Evolutionary conservation across 2,888 invertebrate genomes (phyloP).

Genomic region (Zelleria hepariella): DNA sequence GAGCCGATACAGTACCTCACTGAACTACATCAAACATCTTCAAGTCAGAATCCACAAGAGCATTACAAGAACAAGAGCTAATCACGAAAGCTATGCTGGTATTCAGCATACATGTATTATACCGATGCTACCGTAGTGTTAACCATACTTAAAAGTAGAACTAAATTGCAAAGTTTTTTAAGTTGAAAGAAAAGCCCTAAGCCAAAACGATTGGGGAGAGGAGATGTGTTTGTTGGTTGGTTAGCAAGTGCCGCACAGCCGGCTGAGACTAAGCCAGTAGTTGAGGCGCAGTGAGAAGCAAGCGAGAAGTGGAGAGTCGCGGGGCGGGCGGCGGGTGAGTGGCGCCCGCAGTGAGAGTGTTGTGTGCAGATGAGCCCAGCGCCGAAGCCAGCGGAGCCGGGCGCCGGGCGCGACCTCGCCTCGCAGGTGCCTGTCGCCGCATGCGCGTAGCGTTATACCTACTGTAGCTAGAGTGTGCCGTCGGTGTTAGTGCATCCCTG

Average conservation of each 20-base stretch:
- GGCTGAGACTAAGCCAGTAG: too few relatives aligned
- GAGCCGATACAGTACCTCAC: background rate
- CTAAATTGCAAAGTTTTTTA: background rate
- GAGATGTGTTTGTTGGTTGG: too few relatives aligned
- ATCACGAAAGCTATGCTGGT: background rate
- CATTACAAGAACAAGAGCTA: background rate
- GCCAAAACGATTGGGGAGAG: background rate
- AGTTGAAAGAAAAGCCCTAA: background rate
- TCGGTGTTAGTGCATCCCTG: conserved; percentile 66
- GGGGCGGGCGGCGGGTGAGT: conserved; percentile 45
- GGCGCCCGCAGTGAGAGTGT: conserved; percentile 56
- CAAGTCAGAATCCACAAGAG: background rate
- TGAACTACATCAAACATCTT: background rate
- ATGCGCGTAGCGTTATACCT: conserved; percentile 39
- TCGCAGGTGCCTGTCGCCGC: conserved; percentile 22
- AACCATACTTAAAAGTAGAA: background rate
- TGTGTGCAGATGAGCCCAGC: conserved; percentile 70
- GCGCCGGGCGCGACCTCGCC: conserved; percentile 10
- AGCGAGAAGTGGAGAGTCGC: conserved; percentile 63
- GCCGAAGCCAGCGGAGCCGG: conserved; percentile 45
- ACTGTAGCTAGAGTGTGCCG: conserved; percentile 42
- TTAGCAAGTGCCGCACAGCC: background rate
- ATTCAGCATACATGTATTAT: background rate
- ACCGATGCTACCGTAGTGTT: background rate
- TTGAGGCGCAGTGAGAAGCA: conserved; percentile 61